Conservation (phyloP, 2,113 vertebrate genomes). For the Seriola quinqueradiata region DNA sequence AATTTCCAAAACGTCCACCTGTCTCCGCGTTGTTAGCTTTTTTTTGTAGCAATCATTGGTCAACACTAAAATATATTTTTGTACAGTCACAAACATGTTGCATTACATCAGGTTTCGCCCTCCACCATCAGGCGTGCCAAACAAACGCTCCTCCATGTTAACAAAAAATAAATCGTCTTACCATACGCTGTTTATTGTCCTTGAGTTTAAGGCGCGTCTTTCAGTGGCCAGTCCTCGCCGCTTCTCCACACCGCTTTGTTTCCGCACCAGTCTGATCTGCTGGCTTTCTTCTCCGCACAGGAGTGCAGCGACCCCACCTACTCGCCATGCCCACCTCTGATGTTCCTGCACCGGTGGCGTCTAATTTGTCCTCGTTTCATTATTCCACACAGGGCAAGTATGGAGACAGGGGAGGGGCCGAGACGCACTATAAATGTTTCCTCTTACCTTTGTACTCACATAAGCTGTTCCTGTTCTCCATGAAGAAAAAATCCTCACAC, state of each 20-base stretch:
- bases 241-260: neutral
- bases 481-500: neutral
- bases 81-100: too few species aligned
- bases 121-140: neutral
- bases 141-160: neutral
- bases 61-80: too few species aligned
- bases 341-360: slow-evolving; percentile 41
- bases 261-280: neutral
- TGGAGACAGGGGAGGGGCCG: neutral
- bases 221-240: neutral
- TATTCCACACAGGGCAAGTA: too few species aligned
- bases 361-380: neutral
- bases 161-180: slow-evolving; percentile 17
- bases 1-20: neutral
- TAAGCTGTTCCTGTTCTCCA: too few species aligned
- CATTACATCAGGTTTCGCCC: neutral
- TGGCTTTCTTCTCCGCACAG: neutral
- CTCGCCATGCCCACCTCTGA: slow-evolving; percentile 41
- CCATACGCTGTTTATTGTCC: slow-evolving; percentile 7
- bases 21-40: neutral
- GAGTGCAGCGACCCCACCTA: slow-evolving; percentile 58
- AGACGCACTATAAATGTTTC: neutral
- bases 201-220: neutral
- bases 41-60: too few species aligned
- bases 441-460: neutral